phyloP scores from a whole-genome alignment of 2,113 vertebrate genomes.

The Ifrita kowaldi region DNA sequence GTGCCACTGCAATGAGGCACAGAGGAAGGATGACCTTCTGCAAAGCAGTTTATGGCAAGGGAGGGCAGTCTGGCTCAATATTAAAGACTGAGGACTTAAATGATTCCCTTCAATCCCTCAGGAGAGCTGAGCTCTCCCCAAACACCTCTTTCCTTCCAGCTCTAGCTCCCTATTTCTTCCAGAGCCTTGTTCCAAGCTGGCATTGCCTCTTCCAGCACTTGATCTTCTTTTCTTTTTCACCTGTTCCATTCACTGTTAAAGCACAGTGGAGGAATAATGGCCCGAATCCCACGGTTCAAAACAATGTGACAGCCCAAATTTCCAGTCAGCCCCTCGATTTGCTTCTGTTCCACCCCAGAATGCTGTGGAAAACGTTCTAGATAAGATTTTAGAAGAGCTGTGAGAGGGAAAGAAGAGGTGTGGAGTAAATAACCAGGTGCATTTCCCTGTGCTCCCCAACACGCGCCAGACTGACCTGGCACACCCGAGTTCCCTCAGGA shows the following conservation, averaged over 20 bases:
- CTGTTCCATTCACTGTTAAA: background rate
- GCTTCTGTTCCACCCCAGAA: background rate
- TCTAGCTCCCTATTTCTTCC: background rate
- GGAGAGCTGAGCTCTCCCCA: background rate
- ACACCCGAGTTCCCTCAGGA: background rate
- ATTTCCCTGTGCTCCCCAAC: background rate
- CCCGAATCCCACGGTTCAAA: background rate
- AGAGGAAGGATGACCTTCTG: background rate
- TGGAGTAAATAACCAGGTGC: accelerated
- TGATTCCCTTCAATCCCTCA: background rate
- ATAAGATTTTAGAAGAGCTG: background rate
- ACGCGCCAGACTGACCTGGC: accelerated
- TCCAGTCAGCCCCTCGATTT: background rate
- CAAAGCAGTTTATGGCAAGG: background rate
- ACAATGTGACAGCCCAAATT: accelerated
- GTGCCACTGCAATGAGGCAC: accelerated
- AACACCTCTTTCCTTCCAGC: background rate
- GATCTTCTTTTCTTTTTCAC: background rate
- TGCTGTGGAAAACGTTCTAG: accelerated
- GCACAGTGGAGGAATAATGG: background rate
- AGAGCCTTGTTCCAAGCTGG: background rate
- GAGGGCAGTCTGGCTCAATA: background rate
- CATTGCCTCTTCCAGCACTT: background rate
- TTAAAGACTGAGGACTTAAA: background rate
- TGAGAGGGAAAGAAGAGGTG: background rate